A percentile compares a stretch with the other conserved stretches of the same genome.
These are phyloP conservation scores for Chaenodraco wilsoni DNA, from an alignment of 2,797 vertebrate genomes.

Conservation along the genomic window DNA sequence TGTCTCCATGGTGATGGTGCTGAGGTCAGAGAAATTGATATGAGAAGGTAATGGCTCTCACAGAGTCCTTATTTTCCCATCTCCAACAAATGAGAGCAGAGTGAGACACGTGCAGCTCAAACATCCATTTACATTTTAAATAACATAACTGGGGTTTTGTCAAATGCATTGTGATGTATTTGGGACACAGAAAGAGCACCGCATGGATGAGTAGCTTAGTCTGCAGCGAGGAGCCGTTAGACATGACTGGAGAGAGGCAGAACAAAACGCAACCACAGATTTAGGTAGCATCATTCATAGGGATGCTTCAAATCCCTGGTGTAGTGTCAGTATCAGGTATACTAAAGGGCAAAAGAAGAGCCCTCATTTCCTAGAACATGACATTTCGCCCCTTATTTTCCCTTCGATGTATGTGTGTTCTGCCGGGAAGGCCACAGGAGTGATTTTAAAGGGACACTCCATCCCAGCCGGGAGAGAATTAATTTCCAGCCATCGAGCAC, in stretches of 20 bases:
- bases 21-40: constrained; percentile 45
- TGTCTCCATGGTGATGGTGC: constrained; percentile 63
- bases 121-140: constrained; percentile 51
- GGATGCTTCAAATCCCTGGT: constrained; percentile 37
- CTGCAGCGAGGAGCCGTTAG: constrained; percentile 50
- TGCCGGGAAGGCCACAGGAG: constrained; percentile 24
- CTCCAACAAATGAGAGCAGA: neutral
- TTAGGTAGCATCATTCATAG: constrained; percentile 37
- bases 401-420: constrained; percentile 8
- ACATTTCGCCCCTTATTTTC: neutral
- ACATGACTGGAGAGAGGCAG: constrained; percentile 38
- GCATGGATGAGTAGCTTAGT: constrained; percentile 62
- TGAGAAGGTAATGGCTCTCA: constrained; percentile 20
- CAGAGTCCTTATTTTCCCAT: neutral
- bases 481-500: constrained; percentile 65
- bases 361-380: constrained; percentile 9
- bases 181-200: constrained; percentile 62
- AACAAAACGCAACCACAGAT: constrained; percentile 40
- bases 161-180: constrained; percentile 80
- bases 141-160: constrained; percentile 42
- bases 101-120: constrained; percentile 29
- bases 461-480: constrained; percentile 76
- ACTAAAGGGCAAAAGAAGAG: constrained; percentile 8
- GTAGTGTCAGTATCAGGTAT: constrained; percentile 39
- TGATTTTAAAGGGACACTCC: constrained; percentile 47